Conservation (phyloP, 2,113 vertebrate species). For the Hylia prasina region DNA sequence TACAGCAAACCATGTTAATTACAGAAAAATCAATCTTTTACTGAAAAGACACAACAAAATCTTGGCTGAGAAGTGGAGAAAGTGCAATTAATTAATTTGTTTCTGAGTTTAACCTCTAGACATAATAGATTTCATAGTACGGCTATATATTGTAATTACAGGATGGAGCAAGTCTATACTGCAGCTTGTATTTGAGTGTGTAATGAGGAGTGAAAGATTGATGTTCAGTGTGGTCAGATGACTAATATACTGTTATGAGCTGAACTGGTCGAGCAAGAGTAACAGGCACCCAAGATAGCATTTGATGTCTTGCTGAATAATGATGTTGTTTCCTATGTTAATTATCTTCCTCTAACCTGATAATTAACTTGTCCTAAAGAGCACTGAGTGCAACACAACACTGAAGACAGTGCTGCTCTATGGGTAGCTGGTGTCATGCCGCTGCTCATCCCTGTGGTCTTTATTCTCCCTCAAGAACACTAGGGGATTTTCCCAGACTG, state of each 20-base stretch:
- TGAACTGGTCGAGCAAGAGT: conserved; percentile 23
- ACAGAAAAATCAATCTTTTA: neutral
- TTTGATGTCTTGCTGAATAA: conserved; percentile 19
- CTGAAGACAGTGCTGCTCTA: neutral
- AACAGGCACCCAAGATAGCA: conserved; percentile 21
- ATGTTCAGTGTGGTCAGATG: conserved; percentile 27
- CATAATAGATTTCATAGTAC: neutral
- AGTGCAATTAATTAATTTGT: conserved; percentile 52
- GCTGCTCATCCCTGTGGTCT: neutral
- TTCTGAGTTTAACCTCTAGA: conserved; percentile 21
- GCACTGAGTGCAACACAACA: neutral
- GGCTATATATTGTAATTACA: conserved; percentile 28
- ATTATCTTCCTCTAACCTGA: neutral
- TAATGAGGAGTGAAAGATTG: conserved; percentile 44
- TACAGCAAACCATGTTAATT: neutral
- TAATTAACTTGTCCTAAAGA: conserved; percentile 32
- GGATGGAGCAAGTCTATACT: neutral
- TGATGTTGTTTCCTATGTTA: neutral
- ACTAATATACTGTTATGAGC: conserved; percentile 11
- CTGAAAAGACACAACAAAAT: neutral
- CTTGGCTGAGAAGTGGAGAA: conserved; percentile 1
- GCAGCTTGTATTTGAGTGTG: neutral
- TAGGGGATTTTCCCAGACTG: neutral
- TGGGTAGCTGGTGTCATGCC: neutral
- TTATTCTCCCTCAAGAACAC: neutral